phyloP scores from a whole-genome alignment of 2,113 vertebrate genomes.

The Seriola aureovittata region DNA sequence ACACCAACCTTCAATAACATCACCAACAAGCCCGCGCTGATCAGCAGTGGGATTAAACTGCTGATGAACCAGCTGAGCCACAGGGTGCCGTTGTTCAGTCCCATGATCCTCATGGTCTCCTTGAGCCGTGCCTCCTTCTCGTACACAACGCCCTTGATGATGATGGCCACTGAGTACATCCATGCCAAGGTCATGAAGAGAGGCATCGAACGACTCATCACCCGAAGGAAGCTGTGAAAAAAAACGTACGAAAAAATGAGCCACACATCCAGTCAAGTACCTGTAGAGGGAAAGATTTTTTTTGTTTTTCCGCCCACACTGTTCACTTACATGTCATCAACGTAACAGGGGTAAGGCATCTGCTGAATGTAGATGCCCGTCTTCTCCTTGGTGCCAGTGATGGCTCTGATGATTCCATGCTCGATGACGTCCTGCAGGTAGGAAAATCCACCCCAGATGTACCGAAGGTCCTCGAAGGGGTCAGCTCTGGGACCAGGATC shows the following conservation, averaged over 20 bases:
- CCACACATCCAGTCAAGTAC: neutral
- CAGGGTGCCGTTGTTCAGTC: conserved; percentile 92
- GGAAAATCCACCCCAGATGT: conserved; percentile 96
- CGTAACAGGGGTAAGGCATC: conserved; percentile 98
- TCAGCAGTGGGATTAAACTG: conserved; percentile 93
- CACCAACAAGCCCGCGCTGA: conserved; percentile 92
- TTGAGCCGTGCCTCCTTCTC: conserved; percentile 97
- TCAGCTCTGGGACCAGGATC: conserved; percentile 98
- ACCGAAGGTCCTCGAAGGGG: conserved; percentile 97
- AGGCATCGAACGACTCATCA: conserved; percentile 98
- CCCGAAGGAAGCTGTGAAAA: conserved; percentile 89
- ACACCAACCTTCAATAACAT: conserved; percentile 91
- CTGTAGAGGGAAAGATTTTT: neutral
- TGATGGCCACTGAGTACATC: conserved; percentile 99
- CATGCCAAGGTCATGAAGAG: conserved; percentile 98
- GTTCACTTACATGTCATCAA: conserved; percentile 94
- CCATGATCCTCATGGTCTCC: conserved; percentile 99
- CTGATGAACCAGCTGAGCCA: conserved; percentile 99
- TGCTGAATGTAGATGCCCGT: conserved; percentile 96
- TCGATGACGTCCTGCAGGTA: conserved; percentile 97
- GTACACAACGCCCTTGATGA: conserved; percentile 97
- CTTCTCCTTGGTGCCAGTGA: conserved; percentile 91
- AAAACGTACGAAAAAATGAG: neutral
- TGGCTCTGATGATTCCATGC: conserved; percentile 93
- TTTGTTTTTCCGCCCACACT: neutral